Evolutionary conservation across 2,797 vertebrate species (phyloP).

Genomic region (Mycteria americana): DNA sequence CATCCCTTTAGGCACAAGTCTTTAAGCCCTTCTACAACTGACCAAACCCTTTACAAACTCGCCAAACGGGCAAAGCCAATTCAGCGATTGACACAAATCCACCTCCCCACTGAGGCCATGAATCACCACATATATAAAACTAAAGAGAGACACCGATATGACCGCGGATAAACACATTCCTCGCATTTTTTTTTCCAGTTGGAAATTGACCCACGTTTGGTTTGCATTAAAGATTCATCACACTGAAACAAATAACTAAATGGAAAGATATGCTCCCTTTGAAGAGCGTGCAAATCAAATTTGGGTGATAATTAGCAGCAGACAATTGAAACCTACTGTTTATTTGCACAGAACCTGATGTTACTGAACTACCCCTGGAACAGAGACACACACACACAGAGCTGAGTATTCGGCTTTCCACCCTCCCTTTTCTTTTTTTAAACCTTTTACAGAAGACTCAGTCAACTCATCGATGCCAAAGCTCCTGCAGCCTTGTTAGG

Average conservation of each 20-base stretch:
- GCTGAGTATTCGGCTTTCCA: background rate
- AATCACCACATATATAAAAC: conserved; percentile 19
- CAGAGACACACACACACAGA: background rate
- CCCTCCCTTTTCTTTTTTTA: background rate
- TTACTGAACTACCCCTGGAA: background rate
- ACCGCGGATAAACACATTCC: conserved; percentile 61
- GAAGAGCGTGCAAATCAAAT: conserved; percentile 74
- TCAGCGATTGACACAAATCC: conserved; percentile 25
- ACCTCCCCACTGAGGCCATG: conserved; percentile 17
- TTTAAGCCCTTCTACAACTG: background rate
- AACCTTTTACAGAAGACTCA: background rate
- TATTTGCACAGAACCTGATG: conserved; percentile 54
- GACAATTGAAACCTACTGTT: conserved; percentile 64
- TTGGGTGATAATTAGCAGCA: conserved; percentile 73
- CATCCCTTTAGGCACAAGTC: background rate
- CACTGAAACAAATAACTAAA: conserved; percentile 68
- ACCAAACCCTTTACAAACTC: background rate
- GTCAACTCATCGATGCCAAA: background rate
- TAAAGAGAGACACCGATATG: background rate
- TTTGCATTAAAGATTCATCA: conserved; percentile 73
- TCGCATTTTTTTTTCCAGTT: background rate
- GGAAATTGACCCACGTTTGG: conserved; percentile 69
- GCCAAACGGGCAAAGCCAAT: conserved; percentile 21
- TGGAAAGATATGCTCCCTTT: conserved; percentile 69
- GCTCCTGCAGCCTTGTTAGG: background rate